A percentile compares a stretch with the other conserved stretches of the same genome.
Evolutionary conservation across 2,888 invertebrate species (phyloP).

Genomic region (Ophioninae sp.): DNA sequence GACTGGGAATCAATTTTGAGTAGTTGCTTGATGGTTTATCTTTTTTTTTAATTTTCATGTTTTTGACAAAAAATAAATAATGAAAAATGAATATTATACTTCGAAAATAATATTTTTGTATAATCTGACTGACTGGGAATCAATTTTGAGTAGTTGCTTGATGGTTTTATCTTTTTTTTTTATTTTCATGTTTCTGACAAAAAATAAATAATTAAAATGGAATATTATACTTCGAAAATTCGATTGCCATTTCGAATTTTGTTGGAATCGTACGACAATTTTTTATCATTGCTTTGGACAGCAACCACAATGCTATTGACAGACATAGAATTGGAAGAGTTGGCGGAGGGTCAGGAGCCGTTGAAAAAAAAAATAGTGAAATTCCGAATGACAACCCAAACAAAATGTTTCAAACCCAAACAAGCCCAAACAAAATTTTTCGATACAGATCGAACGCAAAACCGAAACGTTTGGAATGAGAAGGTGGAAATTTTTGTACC

Average conservation of each 20-base stretch:
- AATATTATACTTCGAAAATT: too few species aligned
- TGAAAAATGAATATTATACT: too few species aligned
- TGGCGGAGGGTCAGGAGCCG: neutral
- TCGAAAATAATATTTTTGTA: too few species aligned
- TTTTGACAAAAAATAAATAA: too few species aligned
- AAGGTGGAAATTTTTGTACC: neutral
- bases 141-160: too few species aligned
- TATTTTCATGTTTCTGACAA: too few species aligned
- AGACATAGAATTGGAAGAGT: neutral
- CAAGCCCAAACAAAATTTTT: neutral
- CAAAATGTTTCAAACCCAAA: neutral
- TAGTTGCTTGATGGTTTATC: too few species aligned
- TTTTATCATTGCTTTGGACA: neutral
- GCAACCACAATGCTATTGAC: neutral
- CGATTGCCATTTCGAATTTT: neutral
- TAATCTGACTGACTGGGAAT: too few species aligned
- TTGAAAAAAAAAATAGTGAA: neutral
- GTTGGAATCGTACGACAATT: neutral
- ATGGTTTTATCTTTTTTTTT: too few species aligned
- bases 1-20: too few species aligned
- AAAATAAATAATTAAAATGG: too few species aligned
- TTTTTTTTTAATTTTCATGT: too few species aligned
- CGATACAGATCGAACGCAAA: conserved; percentile 1
- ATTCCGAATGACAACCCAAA: neutral
- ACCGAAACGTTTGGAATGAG: neutral